Base-by-base conservation (phyloP, 2,113 vertebrate species). In the Ancistrus triradiatus region DNA sequence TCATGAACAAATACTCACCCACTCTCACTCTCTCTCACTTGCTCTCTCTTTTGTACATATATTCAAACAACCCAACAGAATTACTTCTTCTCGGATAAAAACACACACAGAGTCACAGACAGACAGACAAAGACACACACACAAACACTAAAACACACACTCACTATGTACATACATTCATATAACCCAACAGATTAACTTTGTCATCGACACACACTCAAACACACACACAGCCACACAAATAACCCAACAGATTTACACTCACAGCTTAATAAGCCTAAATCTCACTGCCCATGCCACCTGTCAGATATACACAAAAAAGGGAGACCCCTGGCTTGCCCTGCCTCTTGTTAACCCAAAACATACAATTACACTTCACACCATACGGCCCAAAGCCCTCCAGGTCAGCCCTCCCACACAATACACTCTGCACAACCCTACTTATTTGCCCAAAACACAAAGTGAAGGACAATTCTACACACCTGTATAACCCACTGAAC, bases 291-390 rank as follows among this genome's bases (percentile, higher is more conserved):
- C n/a, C n/a, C n/a, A n/a, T n/a, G n/a, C n/a, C n/a, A n/a, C 57
- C 60, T 40, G 42, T 59, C 48, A 44, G 24, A 46, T 52, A 13
- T 33, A 55, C 19, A 38, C 46, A 38, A 62, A 25, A 55, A 33
- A 44, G 31, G 53, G 65, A 28, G 46, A 44, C 33, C 70, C 70
- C 52, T 53, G 25, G 17, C 35, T 37, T 22, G 17, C 44, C 46
- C 63, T 56, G 48, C n/a, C 58, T 25, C 44, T 65, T 51, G 59
- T 53, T 47, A 27, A 43, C 65, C 64, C 55, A 40, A n/a, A 69
- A 21, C 66, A 52, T 49, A 56, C 58, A 73, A 64, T 73, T 73
- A 68, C 55, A 68, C 55, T 42, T 64, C 58, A 48, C 40, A 38
- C 18, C 55, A 44, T 52, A n/a, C 49, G 59, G 48, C 19, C 51